Evolutionary conservation across 2,113 vertebrate genomes (phyloP), one percentile per base, ranked within the genome.

Genomic region (Aptenodytes forsteri): DNA sequence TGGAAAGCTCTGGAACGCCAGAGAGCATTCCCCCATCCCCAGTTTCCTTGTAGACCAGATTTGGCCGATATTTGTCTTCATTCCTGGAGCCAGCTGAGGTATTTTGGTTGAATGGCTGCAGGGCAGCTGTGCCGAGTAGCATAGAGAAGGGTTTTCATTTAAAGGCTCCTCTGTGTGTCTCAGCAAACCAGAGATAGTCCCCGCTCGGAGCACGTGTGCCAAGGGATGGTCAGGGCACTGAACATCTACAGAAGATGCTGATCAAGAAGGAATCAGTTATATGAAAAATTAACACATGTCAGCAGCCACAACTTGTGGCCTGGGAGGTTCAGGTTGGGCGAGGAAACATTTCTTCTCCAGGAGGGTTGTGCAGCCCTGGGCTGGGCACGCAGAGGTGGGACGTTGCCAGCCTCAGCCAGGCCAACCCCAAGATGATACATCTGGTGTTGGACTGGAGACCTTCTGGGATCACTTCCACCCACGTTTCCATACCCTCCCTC

Each of bases 401-500:
- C 3, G 2, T 10, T 17, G 4, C 56, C 34, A 81, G n/a, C 46
- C 49, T 61, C 65, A 66, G 38, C 29, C n/a, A 46, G 40, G 12
- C 64, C 55, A 69, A 7, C 14, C 42, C 42, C 42, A 42, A 42
- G 14, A 46, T n/a, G 11, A 34, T 16, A 10, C 5, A 32, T 3
- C 40, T 42, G 6, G 8, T 42, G 20, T 16, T 54, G 72, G 12
- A 22, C 44, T 8, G 2, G 23, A 70, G 22, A 9, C 20, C 17
- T 55, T 27, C 34, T 0, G 4, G 36, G 46, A 40, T 13, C 13
- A 5, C 36, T 44, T 46, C 40, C 18, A 73, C n/a, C 5, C 30
- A 3, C 0, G 0, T 8, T 29, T 13, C 46, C 40, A 13, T 11
- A 5, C 29, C 11, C 23, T 30, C 5, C 5, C 11, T 22, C 29